phyloP scores from a whole-genome alignment of 2,888 invertebrate species.

The Seira ritae region DNA sequence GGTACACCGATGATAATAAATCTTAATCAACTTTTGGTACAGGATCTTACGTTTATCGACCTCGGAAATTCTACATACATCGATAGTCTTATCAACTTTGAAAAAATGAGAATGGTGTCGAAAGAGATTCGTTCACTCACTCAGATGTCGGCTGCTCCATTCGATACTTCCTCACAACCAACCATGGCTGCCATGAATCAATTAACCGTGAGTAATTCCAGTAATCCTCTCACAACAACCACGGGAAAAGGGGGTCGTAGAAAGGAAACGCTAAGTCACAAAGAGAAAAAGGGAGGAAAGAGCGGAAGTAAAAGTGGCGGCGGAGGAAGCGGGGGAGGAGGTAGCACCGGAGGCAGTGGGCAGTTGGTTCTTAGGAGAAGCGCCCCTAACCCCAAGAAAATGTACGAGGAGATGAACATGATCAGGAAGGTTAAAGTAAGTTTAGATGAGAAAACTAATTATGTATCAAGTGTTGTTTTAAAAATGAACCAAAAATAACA shows the following conservation, averaged over 20 bases:
- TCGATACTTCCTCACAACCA: conserved; percentile 79
- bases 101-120: conserved; percentile 98
- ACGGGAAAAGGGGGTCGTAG: conserved; percentile 94
- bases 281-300: conserved; percentile 34
- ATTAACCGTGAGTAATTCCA: conserved; percentile 80
- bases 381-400: conserved; percentile 93
- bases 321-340: conserved; percentile 44
- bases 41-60: conserved; percentile 97
- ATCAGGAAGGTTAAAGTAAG: conserved; percentile 70
- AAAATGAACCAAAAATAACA: neutral
- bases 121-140: conserved; percentile 94
- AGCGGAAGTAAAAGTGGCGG: conserved; percentile 39
- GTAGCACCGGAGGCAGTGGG: conserved; percentile 43
- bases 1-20: too few species aligned
- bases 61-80: conserved; percentile 95
- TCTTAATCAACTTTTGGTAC: too few species aligned
- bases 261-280: conserved; percentile 63
- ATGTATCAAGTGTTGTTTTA: neutral
- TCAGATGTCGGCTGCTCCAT: conserved; percentile 97
- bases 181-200: conserved; percentile 93
- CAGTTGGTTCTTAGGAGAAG: conserved; percentile 11
- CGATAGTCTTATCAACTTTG: conserved; percentile 95
- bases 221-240: conserved; percentile 79
- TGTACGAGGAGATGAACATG: conserved; percentile 90
- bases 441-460: neutral